Conservation (phyloP, 2,888 invertebrate genomes). For the Nephrotoma appendiculata region DNA sequence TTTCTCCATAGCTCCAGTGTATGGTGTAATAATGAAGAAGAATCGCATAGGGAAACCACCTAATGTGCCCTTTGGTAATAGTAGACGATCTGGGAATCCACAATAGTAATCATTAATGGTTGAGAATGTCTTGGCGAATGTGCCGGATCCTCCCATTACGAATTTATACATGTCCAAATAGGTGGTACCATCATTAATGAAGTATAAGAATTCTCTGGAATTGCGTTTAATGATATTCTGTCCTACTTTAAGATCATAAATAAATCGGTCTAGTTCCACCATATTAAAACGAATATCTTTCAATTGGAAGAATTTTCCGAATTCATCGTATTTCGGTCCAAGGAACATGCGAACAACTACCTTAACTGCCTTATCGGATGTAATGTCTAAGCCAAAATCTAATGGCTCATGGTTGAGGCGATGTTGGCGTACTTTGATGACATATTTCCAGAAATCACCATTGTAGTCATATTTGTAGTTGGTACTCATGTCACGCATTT, state of each 20-base stretch:
- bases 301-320: slow-evolving; percentile 35
- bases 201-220: slow-evolving; percentile 25
- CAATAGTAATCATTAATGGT: slow-evolving; percentile 25
- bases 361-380: slow-evolving; percentile 40
- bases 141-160: slow-evolving; percentile 21
- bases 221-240: slow-evolving; percentile 25
- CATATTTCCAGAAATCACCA: slow-evolving; percentile 18
- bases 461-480: background rate
- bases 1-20: slow-evolving; percentile 15
- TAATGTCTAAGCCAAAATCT: slow-evolving; percentile 41
- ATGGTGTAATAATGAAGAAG: slow-evolving; percentile 42
- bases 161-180: slow-evolving; percentile 34
- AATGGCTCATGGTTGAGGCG: slow-evolving; percentile 58
- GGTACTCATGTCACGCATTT: background rate
- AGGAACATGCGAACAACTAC: slow-evolving; percentile 49
- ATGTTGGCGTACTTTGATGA: slow-evolving; percentile 43
- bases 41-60: slow-evolving; percentile 48
- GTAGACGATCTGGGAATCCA: slow-evolving; percentile 45
- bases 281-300: slow-evolving; percentile 45
- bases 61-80: slow-evolving; percentile 46
- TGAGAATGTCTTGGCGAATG: slow-evolving; percentile 14
- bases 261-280: slow-evolving; percentile 48
- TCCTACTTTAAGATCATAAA: slow-evolving; percentile 41
- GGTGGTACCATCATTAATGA: slow-evolving; percentile 41
- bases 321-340: slow-evolving; percentile 51